These are phyloP conservation scores for Anastrepha obliqua DNA, from an alignment of 1,140 invertebrate species.

Conservation along the genomic window DNA sequence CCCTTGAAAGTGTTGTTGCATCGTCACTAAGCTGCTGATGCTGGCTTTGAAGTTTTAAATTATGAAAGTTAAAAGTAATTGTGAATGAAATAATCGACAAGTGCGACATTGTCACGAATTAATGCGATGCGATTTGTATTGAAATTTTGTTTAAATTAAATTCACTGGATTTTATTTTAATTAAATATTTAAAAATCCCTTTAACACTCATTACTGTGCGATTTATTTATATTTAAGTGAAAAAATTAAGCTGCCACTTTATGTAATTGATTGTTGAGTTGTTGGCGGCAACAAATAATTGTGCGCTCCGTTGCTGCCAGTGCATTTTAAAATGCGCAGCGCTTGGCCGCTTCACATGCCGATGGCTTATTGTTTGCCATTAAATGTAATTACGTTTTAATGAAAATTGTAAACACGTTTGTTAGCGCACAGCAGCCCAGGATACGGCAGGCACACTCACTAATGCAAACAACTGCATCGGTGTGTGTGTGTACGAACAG, in stretches of 20 bases:
- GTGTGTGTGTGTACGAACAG: not conserved
- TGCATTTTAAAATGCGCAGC: not conserved
- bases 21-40: not conserved
- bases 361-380: slow-evolving; percentile 32
- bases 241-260: not conserved
- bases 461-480: not conserved
- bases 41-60: not conserved
- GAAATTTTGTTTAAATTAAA: not conserved
- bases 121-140: not conserved
- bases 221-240: not conserved
- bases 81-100: slow-evolving; percentile 1
- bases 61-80: slow-evolving; percentile 38
- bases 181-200: slow-evolving; percentile 37
- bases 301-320: not conserved
- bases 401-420: slow-evolving; percentile 48
- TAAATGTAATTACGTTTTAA: slow-evolving; percentile 47
- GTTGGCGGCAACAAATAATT: slow-evolving; percentile 10
- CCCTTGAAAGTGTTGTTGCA: slow-evolving; percentile 31
- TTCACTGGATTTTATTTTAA: slow-evolving; percentile 4
- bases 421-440: not conserved
- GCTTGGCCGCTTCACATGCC: not conserved
- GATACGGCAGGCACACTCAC: not conserved
- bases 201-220: not conserved
- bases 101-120: not conserved
- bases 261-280: slow-evolving; percentile 31